Percentiles rank a stretch among this genome's conserved stretches.
Conservation (phyloP, 1,140 invertebrate species). For the Eupristina koningsbergeri region DNA sequence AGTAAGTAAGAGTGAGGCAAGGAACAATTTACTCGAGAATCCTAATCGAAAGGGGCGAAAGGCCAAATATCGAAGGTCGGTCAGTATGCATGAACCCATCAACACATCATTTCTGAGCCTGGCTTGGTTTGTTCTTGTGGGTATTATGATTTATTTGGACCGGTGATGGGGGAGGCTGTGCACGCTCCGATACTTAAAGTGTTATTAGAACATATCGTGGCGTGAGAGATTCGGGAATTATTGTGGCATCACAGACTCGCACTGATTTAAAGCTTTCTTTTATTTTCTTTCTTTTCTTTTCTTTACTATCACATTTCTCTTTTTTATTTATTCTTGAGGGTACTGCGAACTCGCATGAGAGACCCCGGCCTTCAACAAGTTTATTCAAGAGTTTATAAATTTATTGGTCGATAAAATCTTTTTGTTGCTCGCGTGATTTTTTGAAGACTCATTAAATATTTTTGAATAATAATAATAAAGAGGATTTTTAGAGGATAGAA, state of each 20-base stretch:
- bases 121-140: neutral
- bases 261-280: constrained; percentile 46
- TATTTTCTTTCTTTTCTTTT: too few species aligned
- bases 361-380: constrained; percentile 35
- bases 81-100: neutral
- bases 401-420: constrained; percentile 41
- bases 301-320: neutral
- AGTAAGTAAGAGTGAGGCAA: neutral
- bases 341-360: neutral
- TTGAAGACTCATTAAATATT: neutral
- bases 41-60: neutral
- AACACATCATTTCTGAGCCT: neutral
- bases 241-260: neutral
- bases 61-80: too few species aligned
- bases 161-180: constrained; percentile 19
- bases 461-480: too few species aligned
- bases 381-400: constrained; percentile 50
- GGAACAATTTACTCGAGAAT: neutral
- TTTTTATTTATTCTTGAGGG: neutral
- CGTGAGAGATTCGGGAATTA: constrained; percentile 45
- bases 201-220: constrained; percentile 42
- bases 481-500: too few species aligned
- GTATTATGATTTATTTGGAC: neutral
- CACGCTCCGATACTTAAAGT: constrained; percentile 28
- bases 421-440: constrained; percentile 14